Evolutionary conservation across 2,888 invertebrate genomes (phyloP).

Genomic region (Caenorhabditis drosophilae): DNA sequence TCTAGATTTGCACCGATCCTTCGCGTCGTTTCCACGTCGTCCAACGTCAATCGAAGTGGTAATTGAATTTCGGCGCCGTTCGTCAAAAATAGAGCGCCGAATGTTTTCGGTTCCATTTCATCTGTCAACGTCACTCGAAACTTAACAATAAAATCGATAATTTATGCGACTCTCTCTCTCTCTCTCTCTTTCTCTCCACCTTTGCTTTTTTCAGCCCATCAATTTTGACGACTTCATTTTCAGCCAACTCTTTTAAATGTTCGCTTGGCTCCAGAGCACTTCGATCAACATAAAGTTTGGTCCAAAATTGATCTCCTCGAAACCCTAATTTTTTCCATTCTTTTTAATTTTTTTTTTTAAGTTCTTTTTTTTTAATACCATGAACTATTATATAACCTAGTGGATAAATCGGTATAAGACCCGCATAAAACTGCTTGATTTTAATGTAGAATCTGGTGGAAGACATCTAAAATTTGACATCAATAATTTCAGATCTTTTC

Average conservation of each 20-base stretch:
- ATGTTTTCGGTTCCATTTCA: constrained; percentile 48
- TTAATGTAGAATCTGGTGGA: neutral
- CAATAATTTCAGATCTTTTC: no score
- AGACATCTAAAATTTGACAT: no score
- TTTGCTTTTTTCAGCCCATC: constrained; percentile 37
- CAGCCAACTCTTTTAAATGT: constrained; percentile 48
- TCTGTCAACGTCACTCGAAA: constrained; percentile 41
- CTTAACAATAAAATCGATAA: no score
- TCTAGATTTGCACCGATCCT: constrained; percentile 51
- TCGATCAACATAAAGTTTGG: constrained; percentile 43
- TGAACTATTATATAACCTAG: constrained; percentile 50
- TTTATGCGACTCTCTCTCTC: no score
- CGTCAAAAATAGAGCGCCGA: constrained; percentile 49
- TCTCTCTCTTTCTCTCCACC: no score
- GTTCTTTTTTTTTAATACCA: constrained; percentile 14
- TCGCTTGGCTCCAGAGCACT: constrained; percentile 40
- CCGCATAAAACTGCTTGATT: constrained; percentile 43
- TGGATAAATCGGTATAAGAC: constrained; percentile 45
- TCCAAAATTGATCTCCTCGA: constrained; percentile 50
- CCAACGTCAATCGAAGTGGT: constrained; percentile 43
- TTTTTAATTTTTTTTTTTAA: neutral
- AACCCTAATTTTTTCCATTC: constrained; percentile 29
- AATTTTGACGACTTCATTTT: constrained; percentile 47
- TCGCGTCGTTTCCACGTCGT: constrained; percentile 52
- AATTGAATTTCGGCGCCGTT: constrained; percentile 55